phyloP scores from a whole-genome alignment of 1,140 invertebrate genomes.

The Ceratina japonica region DNA sequence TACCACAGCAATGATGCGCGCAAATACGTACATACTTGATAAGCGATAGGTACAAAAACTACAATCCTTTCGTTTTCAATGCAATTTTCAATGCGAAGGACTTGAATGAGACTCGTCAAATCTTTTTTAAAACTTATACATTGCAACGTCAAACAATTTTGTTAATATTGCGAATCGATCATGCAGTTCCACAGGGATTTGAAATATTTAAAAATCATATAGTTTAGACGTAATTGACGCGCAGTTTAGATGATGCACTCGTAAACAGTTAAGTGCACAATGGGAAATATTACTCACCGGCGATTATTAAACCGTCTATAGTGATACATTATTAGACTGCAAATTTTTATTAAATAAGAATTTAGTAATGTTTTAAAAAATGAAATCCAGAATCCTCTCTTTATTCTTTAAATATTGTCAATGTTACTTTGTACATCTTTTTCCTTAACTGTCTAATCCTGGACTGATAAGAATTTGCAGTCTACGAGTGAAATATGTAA shows the following conservation, averaged over 20 bases:
- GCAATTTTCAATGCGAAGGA: not conserved
- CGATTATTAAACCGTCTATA: conserved; percentile 64
- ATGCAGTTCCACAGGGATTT: not conserved
- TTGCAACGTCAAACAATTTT: too few relatives aligned
- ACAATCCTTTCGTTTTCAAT: not conserved
- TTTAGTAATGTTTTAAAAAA: too few relatives aligned
- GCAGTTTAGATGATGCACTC: conserved; percentile 25
- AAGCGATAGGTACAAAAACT: not conserved
- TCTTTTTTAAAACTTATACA: too few relatives aligned
- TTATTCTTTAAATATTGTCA: too few relatives aligned
- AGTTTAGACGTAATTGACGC: conserved; percentile 20
- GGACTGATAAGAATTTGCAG: too few relatives aligned
- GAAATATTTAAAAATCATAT: not conserved
- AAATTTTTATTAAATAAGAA: too few relatives aligned
- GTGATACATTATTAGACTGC: conserved; percentile 60
- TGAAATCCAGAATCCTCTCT: too few relatives aligned
- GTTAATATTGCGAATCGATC: too few relatives aligned
- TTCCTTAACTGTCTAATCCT: too few relatives aligned
- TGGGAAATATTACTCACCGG: conserved; percentile 37
- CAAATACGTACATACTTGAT: not conserved
- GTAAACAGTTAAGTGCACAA: conserved; percentile 17
- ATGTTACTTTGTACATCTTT: too few relatives aligned
- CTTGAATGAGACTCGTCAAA: too few relatives aligned
- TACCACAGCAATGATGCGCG: not conserved
- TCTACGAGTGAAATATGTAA: not conserved